Conservation (phyloP, 2,113 vertebrate species). For the Thinocorus orbignyianus region DNA sequence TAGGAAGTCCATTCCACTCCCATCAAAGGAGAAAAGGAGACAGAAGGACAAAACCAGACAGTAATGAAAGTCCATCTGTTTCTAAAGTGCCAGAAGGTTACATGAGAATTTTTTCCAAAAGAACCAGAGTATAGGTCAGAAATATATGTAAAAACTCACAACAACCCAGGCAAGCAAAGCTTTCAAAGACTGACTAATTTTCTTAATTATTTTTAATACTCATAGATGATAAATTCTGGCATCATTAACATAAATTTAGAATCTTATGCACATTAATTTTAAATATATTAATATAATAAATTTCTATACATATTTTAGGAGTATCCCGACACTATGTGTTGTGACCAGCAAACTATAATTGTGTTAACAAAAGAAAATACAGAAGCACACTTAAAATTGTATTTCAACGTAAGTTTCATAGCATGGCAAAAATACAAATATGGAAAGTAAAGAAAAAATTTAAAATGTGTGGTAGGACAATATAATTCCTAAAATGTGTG, state of each 20-base stretch:
- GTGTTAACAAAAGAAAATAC: not conserved
- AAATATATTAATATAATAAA: not conserved
- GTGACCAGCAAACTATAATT: not conserved
- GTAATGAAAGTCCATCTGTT: not conserved
- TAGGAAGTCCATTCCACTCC: not conserved
- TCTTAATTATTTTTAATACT: not conserved
- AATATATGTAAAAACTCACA: not conserved
- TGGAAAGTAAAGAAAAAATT: not conserved
- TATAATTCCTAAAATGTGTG: not conserved
- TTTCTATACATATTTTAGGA: not conserved
- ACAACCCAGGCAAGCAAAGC: not conserved
- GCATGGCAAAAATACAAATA: not conserved
- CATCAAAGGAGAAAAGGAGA: not conserved
- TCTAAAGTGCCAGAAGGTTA: not conserved
- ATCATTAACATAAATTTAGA: not conserved
- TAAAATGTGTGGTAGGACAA: not conserved
- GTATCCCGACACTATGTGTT: not conserved
- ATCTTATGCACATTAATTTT: not conserved
- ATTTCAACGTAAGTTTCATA: not conserved
- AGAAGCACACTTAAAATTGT: not conserved
- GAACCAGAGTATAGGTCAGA: rapidly evolving
- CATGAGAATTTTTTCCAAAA: not conserved
- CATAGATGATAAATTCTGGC: not conserved
- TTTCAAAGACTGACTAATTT: not conserved
- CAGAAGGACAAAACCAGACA: not conserved